These are phyloP conservation scores for Zele albiditarsus DNA, from an alignment of 2,888 invertebrate species.

Conservation along the genomic window DNA sequence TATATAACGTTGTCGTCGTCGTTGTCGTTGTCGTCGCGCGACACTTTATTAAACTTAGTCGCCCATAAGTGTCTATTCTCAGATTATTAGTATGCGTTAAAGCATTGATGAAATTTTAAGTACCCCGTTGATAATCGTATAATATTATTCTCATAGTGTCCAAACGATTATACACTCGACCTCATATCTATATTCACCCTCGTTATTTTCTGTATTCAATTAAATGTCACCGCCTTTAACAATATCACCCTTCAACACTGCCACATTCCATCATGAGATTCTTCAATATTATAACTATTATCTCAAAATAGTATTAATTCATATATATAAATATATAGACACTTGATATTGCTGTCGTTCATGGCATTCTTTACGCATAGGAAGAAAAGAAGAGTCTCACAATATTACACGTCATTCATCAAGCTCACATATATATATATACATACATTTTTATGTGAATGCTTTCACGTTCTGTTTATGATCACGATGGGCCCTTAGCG, in stretches of 20 bases:
- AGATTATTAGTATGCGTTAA: conserved; percentile 38
- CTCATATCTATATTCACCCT: not conserved
- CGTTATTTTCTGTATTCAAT: conserved; percentile 22
- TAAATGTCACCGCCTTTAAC: not conserved
- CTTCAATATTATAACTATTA: conserved; percentile 26
- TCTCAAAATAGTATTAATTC: not conserved
- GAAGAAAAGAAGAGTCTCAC: conserved; percentile 15
- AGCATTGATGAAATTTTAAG: conserved; percentile 27
- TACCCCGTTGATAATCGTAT: conserved; percentile 2
- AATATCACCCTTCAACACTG: not conserved
- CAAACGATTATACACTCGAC: conserved; percentile 28
- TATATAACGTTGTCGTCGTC: conserved; percentile 13
- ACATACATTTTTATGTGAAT: conserved; percentile 1
- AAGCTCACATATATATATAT: not conserved
- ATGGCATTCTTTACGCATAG: conserved; percentile 11
- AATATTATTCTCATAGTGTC: conserved; percentile 7
- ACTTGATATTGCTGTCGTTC: conserved; percentile 11
- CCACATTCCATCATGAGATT: conserved; percentile 12
- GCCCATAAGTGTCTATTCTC: conserved; percentile 50
- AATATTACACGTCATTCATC: conserved; percentile 18
- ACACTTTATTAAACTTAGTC: conserved; percentile 63
- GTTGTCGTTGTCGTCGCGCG: conserved; percentile 48
- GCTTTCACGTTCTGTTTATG: conserved; percentile 33
- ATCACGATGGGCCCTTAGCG: conserved; percentile 13
- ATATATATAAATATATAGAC: not conserved